Evolutionary conservation across 2,113 vertebrate species (phyloP).

Genomic region (Hydropotes inermis): DNA sequence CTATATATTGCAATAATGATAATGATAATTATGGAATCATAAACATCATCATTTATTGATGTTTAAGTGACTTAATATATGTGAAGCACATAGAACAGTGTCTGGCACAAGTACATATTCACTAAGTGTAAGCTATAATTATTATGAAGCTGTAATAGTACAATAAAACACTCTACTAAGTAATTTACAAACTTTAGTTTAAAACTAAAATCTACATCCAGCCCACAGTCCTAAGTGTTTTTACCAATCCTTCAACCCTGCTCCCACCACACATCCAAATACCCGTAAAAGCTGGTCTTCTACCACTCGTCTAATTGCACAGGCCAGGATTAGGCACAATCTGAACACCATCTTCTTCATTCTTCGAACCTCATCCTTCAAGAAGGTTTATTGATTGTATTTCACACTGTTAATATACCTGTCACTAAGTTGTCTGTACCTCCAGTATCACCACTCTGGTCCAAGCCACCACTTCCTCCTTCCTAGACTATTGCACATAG

Average conservation of each 20-base stretch:
- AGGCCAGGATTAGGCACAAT: background rate
- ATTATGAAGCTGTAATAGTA: slow-evolving; percentile 2
- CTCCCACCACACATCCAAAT: background rate
- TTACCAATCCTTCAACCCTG: background rate
- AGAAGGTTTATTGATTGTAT: background rate
- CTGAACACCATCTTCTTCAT: background rate
- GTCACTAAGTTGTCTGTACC: background rate
- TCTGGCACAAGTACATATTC: background rate
- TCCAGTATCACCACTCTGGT: background rate
- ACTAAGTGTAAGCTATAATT: slow-evolving; percentile 30
- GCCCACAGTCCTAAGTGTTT: background rate
- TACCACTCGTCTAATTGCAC: background rate
- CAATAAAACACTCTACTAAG: slow-evolving; percentile 26
- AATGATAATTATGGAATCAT: slow-evolving; percentile 41
- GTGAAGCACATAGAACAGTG: background rate
- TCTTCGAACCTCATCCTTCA: background rate
- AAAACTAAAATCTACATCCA: slow-evolving; percentile 32
- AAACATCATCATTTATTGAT: slow-evolving; percentile 59
- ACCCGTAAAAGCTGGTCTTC: background rate
- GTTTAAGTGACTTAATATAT: slow-evolving; percentile 54
- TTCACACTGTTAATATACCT: background rate
- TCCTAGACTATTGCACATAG: background rate
- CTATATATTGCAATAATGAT: slow-evolving; percentile 35
- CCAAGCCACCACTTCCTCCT: background rate
- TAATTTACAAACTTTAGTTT: slow-evolving; percentile 39